These are phyloP conservation scores for Cossypha caffra DNA, from an alignment of 2,797 vertebrate species.

Conservation along the genomic window DNA sequence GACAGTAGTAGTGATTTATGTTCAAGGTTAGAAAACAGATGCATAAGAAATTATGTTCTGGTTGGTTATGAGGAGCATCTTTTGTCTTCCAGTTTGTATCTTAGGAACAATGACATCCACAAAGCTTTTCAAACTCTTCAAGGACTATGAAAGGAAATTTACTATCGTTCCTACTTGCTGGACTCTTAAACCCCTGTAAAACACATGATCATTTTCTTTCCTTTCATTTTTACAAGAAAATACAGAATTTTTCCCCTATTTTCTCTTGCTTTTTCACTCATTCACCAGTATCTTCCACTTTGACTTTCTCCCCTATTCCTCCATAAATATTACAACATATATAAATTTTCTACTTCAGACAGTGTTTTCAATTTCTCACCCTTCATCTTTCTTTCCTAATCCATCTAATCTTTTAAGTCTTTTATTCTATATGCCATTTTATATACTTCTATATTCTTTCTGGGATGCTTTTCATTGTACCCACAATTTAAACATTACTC, in stretches of 20 bases:
- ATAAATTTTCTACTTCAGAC: neutral
- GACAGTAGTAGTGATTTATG: neutral
- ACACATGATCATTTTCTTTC: neutral
- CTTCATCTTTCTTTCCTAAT: constrained; percentile 5
- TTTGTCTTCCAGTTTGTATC: neutral
- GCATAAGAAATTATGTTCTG: neutral
- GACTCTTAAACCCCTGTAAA: neutral
- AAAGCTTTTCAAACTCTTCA: neutral
- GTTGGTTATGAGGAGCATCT: neutral
- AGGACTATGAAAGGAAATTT: neutral
- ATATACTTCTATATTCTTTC: neutral
- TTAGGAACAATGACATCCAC: neutral
- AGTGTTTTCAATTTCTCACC: neutral
- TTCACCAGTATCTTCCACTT: neutral
- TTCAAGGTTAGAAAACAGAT: neutral
- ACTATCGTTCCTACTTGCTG: neutral
- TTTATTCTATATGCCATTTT: neutral
- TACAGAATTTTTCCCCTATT: neutral
- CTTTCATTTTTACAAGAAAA: neutral
- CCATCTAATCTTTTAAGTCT: neutral
- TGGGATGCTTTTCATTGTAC: neutral
- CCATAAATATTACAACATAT: neutral
- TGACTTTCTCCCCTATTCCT: neutral
- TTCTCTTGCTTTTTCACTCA: neutral
- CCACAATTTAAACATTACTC: neutral